These are phyloP conservation scores for Mionectes olivaceus DNA, from an alignment of 2,797 vertebrate genomes.

Conservation along the genomic window DNA sequence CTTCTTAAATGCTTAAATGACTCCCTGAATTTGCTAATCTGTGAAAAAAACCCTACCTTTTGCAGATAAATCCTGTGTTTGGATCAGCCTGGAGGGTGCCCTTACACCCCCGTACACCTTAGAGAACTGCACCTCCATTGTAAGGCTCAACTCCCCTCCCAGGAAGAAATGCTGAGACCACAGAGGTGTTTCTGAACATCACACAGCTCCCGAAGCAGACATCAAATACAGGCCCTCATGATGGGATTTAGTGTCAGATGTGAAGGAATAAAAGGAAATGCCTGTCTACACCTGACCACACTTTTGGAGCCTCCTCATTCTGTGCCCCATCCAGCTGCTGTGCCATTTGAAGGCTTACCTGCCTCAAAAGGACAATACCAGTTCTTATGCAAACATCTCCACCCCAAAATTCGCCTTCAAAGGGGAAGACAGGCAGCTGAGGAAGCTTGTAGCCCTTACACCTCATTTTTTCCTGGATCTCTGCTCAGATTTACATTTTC, in stretches of 20 bases:
- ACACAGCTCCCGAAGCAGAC: neutral
- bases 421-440: neutral
- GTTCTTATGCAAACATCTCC: neutral
- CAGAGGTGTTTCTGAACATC: neutral
- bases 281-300: neutral
- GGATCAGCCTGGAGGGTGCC: neutral
- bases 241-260: neutral
- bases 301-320: neutral
- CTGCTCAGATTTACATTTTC: neutral
- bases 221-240: neutral
- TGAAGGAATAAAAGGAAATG: neutral
- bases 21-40: neutral
- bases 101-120: neutral
- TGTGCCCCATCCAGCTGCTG: neutral
- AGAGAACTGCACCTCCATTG: neutral
- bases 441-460: neutral
- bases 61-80: neutral
- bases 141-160: neutral
- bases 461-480: neutral
- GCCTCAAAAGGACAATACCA: neutral
- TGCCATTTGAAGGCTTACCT: neutral
- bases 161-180: neutral
- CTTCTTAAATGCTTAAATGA: neutral
- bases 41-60: neutral
- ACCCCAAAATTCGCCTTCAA: neutral